Evolutionary conservation across 1,140 invertebrate genomes (phyloP), one percentile per base, ranked within the genome.

Genomic region (Himalopsyche phryganea): DNA sequence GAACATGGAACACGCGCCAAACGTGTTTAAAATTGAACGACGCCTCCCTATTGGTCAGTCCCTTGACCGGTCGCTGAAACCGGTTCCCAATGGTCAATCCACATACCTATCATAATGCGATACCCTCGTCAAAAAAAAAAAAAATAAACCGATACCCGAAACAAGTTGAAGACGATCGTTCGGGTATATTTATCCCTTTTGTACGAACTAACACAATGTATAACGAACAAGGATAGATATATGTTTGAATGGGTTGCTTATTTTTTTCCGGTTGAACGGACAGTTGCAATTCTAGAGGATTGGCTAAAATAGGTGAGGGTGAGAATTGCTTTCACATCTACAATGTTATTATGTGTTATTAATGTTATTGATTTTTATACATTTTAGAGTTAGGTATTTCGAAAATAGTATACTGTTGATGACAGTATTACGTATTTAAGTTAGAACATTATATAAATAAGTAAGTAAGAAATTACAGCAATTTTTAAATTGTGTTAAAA

Each of bases 221-320:
- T 5, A 5, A 28, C 9, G 23, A 28, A 20, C 23, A 51, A 14
- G 48, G 56, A 14, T 14, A 41, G 28, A 14, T 49, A 35, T 49
- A 51, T 7, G 17, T 45, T 19, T 13, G 1, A 41, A 19, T 52
- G 54, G 50, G 42, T 14, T 35, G 46, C 23, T 32, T 44, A 53
- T 42, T 48, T 55, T 55, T 42, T 40, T 50, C 46, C 40, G 61
- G 52, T 57, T 63, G 61, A 63, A 63, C 57, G 61, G 57, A 60
- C 61, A 63, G 49, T 63, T 56, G 61, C 58, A 63, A 63, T 63
- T 63, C 57, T 57, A 57, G 45, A 51, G 57, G 61, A 63, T 63
- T 63, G 61, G 61, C 58, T 53, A 60, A 63, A 60, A 60, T 59
- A 50, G 40, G 55, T 58, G 55, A 48, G 52, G 56, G 56, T 47